Conservation (phyloP, 2,113 vertebrate species). For the Microcebus tavaratra region DNA sequence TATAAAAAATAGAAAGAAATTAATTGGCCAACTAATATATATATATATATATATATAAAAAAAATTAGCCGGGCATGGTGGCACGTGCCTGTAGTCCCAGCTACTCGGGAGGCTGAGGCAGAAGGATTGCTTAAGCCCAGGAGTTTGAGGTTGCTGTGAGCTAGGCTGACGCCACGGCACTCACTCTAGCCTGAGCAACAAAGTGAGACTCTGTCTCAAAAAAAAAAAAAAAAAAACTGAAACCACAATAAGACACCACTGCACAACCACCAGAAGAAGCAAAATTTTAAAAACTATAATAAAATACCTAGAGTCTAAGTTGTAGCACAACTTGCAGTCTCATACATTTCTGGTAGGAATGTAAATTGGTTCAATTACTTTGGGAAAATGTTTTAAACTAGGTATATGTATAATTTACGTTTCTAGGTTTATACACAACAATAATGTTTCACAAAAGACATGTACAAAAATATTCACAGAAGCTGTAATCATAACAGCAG, state of each 20-base stretch:
- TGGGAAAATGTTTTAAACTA: background rate
- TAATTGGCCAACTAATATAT: no score
- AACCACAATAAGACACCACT: background rate
- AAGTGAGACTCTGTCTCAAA: no score
- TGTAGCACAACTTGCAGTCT: background rate
- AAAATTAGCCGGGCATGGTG: no score
- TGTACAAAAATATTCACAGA: background rate
- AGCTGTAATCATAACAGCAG: background rate
- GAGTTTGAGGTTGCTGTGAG: no score
- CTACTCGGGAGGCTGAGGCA: no score
- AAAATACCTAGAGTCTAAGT: background rate
- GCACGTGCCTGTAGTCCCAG: no score
- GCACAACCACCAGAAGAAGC: background rate
- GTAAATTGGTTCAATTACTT: background rate
- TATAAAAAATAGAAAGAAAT: no score
- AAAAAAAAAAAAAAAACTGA: no score
- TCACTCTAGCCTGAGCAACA: no score
- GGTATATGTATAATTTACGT: background rate
- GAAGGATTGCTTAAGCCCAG: no score
- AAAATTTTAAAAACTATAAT: background rate
- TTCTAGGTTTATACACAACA: background rate
- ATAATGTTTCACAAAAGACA: background rate
- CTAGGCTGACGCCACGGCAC: no score
- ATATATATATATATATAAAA: no score
- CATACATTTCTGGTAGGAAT: background rate